These are phyloP conservation scores for Mellivora capensis DNA, from an alignment of 2,113 vertebrate genomes.

Conservation along the genomic window DNA sequence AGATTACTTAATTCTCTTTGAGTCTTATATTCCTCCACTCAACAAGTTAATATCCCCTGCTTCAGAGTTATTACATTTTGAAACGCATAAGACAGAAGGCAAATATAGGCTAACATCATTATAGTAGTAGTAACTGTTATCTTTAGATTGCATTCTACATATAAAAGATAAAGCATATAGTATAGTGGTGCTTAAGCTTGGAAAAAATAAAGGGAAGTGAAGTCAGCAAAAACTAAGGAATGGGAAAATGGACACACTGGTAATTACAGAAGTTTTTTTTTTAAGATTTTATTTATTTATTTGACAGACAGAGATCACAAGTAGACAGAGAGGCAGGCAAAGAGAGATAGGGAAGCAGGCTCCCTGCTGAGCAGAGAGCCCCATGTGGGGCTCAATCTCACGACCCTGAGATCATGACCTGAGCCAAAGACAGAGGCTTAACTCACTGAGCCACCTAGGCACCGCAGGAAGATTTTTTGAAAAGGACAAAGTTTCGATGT, in stretches of 20 bases:
- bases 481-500: not conserved
- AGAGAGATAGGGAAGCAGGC: too few relatives aligned
- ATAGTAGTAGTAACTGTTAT: not conserved
- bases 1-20: not conserved
- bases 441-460: too few relatives aligned
- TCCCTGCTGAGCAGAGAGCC: too few relatives aligned
- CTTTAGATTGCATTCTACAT: not conserved
- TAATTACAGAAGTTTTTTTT: not conserved
- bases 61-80: not conserved
- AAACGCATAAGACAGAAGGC: not conserved
- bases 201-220: constrained; percentile 35
- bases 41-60: not conserved
- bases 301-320: too few relatives aligned
- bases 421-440: too few relatives aligned
- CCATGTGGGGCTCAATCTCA: too few relatives aligned
- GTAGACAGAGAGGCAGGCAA: too few relatives aligned
- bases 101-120: not conserved
- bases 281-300: too few relatives aligned
- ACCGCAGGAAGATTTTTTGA: not conserved
- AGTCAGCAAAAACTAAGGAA: constrained; percentile 6
- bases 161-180: not conserved
- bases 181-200: not conserved
- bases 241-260: constrained; percentile 9
- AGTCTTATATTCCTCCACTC: not conserved
- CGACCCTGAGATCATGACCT: too few relatives aligned